Evolutionary conservation across 2,113 vertebrate genomes (phyloP).

Genomic region (Salvator merianae): DNA sequence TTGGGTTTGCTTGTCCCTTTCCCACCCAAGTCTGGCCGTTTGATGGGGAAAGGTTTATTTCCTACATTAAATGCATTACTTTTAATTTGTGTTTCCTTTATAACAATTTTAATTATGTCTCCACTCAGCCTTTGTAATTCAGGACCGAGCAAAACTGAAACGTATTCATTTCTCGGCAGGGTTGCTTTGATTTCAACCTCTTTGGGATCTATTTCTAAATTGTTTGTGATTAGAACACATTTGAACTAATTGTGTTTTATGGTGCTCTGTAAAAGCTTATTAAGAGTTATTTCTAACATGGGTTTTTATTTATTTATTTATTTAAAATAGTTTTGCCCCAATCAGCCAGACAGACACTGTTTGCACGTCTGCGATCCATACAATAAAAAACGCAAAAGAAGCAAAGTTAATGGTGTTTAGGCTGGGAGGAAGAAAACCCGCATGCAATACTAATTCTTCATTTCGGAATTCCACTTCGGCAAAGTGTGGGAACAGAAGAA

Average conservation of each 20-base stretch:
- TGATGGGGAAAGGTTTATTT: neutral
- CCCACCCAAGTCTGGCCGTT: neutral
- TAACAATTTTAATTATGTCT: conserved; percentile 7
- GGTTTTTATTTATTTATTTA: no score
- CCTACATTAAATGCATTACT: neutral
- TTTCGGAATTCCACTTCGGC: no score
- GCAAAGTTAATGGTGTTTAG: no score
- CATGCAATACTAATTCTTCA: no score
- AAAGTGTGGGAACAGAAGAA: no score
- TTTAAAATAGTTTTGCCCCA: no score
- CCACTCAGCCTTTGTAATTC: neutral
- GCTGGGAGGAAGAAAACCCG: no score
- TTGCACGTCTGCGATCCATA: no score
- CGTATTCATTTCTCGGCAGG: neutral
- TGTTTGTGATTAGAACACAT: neutral
- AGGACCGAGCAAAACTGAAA: neutral
- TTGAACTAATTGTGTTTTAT: neutral
- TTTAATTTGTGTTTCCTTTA: conserved; percentile 10
- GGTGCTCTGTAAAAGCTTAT: neutral
- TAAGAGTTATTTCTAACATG: neutral
- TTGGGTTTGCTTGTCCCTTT: no score
- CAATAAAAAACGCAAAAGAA: no score
- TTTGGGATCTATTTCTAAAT: conserved; percentile 8
- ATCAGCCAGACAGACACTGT: no score
- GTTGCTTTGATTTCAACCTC: conserved; percentile 6